Base-by-base conservation (phyloP, 1,140 invertebrate genomes). In the Venustaconcha ellipsiformis region DNA sequence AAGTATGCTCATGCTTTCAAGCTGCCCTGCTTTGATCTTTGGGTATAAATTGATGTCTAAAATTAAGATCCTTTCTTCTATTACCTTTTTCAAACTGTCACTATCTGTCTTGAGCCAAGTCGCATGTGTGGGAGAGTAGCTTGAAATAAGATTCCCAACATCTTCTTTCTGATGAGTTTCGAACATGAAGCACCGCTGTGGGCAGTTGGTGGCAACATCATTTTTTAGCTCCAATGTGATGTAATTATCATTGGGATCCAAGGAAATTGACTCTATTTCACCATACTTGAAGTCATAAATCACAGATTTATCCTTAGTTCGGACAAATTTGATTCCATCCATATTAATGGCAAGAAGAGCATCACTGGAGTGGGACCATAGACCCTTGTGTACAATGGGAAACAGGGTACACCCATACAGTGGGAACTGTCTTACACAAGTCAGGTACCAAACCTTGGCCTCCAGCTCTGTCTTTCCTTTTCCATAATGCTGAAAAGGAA, bases 371-470 rank as follows among this genome's bases (percentile, higher is more conserved):
- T 97, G 97, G 13, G 95, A 95, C 95, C 96, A 96, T 86, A 96
- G 95, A 4, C 96, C 96, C 78, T 96, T 93, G 87, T 98, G 98
- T 1, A 94, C 95, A 55, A 98, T 97, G 57, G 94, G 94, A 89
- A 96, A 98, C 91, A 98, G 94, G 0, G 96, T 97, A 67, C 96
- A 97, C 3, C 97, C 97, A 86, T 98, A 98, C 1, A 98, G 91
- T 0, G 97, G 96, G 89, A 97, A 99, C 89, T 99, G 97, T 95
- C 98, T 98, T 1, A 99, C 97, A 86, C 96, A 97, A 1, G 96
- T 97, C 65, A 99, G 90, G 88, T 98, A 98, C 81, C 98, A 92
- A 14, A 97, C 96, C 90, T 98, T 98, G 2, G 96, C 95, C 5
- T 96, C 96, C 48, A 98, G 88, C 86, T 97, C 96, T 12, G 95